Evolutionary conservation across 2,113 vertebrate genomes (phyloP).

Genomic region (Pterocles gutturalis): DNA sequence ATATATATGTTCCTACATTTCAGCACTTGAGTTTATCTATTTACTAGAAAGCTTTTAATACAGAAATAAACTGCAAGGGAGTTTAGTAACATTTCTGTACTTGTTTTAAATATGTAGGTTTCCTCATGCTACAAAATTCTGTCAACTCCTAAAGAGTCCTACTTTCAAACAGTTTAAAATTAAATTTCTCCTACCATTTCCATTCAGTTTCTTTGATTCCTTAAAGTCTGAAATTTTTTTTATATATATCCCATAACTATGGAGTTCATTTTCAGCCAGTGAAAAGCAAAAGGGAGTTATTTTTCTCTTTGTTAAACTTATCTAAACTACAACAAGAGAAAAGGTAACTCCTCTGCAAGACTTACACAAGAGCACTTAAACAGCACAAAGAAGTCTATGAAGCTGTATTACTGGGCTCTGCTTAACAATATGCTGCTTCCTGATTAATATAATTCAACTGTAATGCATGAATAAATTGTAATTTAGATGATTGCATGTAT

Average conservation of each 20-base stretch:
- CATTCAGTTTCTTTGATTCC: background rate
- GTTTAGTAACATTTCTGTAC: background rate
- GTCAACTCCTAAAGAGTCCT: background rate
- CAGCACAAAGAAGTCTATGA: background rate
- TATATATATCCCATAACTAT: background rate
- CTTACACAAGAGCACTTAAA: slow-evolving; percentile 18
- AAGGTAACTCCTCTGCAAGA: slow-evolving; percentile 19
- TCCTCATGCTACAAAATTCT: background rate
- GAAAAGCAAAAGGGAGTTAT: slow-evolving; percentile 3
- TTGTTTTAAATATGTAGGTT: background rate
- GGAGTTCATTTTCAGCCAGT: background rate
- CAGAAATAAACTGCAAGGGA: background rate
- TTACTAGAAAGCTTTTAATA: background rate
- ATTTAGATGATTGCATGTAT: slow-evolving; percentile 49
- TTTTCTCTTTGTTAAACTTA: slow-evolving; percentile 42
- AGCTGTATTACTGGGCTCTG: background rate
- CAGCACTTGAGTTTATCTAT: background rate
- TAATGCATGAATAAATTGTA: slow-evolving; percentile 61
- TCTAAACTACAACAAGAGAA: slow-evolving; percentile 9
- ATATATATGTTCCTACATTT: background rate
- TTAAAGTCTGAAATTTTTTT: background rate
- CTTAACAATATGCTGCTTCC: slow-evolving; percentile 37
- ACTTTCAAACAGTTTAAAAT: background rate
- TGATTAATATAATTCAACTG: slow-evolving; percentile 60
- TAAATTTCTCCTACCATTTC: background rate